A percentile compares a stretch with the other conserved stretches of the same genome.
Conservation (phyloP, 2,113 vertebrate genomes). For the Lutjanus erythropterus region DNA sequence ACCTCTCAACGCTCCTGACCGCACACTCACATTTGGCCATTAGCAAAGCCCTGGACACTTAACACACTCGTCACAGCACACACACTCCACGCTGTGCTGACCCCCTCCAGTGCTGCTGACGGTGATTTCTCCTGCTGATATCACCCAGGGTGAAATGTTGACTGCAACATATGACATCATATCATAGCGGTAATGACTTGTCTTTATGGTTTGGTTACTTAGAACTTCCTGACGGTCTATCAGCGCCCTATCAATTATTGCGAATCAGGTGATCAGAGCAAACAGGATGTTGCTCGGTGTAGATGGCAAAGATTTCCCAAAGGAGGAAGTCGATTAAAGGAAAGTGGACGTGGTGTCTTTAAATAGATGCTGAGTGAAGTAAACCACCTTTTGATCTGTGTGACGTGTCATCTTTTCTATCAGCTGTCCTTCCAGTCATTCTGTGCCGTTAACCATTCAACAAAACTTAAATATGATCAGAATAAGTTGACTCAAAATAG, state of each 20-base stretch:
- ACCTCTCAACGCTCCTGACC: slow-evolving; percentile 30
- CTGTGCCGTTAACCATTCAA: not conserved
- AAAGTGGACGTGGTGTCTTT: slow-evolving; percentile 1
- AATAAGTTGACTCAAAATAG: not conserved
- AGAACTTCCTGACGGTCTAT: slow-evolving; percentile 29
- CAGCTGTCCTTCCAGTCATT: not conserved
- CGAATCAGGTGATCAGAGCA: slow-evolving; percentile 1
- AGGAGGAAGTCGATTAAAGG: slow-evolving; percentile 32
- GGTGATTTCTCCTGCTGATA: not conserved
- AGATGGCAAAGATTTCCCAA: slow-evolving; percentile 5
- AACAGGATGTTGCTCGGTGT: slow-evolving; percentile 11
- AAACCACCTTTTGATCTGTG: not conserved
- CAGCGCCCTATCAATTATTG: slow-evolving; percentile 28
- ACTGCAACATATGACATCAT: slow-evolving; percentile 32
- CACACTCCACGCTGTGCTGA: slow-evolving; percentile 28
- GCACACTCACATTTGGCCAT: slow-evolving; percentile 48
- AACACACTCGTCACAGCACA: slow-evolving; percentile 36
- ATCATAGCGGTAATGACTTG: slow-evolving; percentile 18
- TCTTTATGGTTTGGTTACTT: slow-evolving; percentile 26
- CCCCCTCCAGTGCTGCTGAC: slow-evolving; percentile 5
- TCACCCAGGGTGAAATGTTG: not conserved
- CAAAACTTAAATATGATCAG: not conserved
- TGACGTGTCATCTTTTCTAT: not conserved
- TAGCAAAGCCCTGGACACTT: slow-evolving; percentile 57
- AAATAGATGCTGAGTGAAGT: slow-evolving; percentile 11